Percentiles rank a stretch among this genome's conserved stretches.
Conservation (phyloP, 2,888 invertebrate species). For the Mimachlamys varia region DNA sequence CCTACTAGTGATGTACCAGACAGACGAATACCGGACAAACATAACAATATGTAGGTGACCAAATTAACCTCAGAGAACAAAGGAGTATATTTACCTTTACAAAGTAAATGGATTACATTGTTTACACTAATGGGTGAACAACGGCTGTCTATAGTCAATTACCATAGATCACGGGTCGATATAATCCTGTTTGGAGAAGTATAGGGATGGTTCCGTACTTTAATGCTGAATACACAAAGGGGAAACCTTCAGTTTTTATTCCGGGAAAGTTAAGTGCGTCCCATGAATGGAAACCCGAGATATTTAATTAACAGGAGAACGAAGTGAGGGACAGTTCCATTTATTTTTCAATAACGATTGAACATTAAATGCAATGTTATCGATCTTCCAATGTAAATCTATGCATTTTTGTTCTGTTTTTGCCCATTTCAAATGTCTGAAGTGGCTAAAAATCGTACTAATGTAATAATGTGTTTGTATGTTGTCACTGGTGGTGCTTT, state of each 20-base stretch:
- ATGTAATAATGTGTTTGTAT: neutral
- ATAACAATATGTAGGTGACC: neutral
- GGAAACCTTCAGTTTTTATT: neutral
- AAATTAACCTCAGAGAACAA: neutral
- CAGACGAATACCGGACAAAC: neutral
- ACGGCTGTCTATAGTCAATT: neutral
- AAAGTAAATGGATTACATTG: neutral
- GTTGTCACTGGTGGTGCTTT: neutral
- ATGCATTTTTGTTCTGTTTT: neutral
- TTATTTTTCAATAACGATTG: conserved; percentile 13
- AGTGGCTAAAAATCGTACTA: neutral
- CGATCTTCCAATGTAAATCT: neutral
- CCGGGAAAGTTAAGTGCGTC: neutral
- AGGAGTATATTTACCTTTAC: neutral
- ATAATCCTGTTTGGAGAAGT: neutral
- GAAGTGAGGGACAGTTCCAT: neutral
- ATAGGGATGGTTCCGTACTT: neutral
- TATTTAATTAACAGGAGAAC: neutral
- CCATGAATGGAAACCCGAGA: neutral
- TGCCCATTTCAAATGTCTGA: neutral
- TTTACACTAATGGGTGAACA: conserved; percentile 7
- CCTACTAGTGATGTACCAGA: no score
- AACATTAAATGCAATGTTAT: neutral
- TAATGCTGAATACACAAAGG: neutral
- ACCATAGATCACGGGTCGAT: neutral